A percentile compares a stretch with the other conserved stretches of the same genome.
These are phyloP conservation scores for Lathronympha strigana DNA, from an alignment of 2,888 invertebrate genomes.

Conservation along the genomic window DNA sequence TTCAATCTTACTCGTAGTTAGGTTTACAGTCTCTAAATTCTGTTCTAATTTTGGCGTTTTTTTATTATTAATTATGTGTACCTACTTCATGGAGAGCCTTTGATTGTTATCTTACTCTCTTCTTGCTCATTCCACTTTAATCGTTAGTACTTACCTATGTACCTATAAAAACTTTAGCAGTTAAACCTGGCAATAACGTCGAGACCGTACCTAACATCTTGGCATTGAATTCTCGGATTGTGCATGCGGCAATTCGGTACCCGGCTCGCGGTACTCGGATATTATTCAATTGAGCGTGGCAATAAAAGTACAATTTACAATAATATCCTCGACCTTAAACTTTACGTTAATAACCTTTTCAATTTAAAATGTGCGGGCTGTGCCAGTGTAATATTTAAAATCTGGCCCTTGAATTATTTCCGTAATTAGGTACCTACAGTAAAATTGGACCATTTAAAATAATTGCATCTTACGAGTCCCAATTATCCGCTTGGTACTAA, in stretches of 20 bases:
- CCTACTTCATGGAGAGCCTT: too few relatives aligned
- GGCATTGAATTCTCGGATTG: slow-evolving; percentile 10
- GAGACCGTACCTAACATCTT: not conserved
- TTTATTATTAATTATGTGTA: too few relatives aligned
- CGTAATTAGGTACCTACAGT: slow-evolving; percentile 43
- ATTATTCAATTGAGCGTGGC: slow-evolving; percentile 13
- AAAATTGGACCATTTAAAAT: slow-evolving; percentile 48
- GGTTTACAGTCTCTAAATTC: too few relatives aligned
- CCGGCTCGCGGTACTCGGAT: not conserved
- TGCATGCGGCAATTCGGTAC: not conserved
- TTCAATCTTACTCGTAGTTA: too few relatives aligned
- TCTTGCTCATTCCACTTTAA: too few relatives aligned
- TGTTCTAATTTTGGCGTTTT: too few relatives aligned
- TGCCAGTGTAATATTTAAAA: slow-evolving; percentile 47
- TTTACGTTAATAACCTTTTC: slow-evolving; percentile 46
- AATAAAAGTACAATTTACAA: slow-evolving; percentile 44
- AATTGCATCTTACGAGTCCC: slow-evolving; percentile 41
- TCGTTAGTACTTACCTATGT: too few relatives aligned
- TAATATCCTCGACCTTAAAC: slow-evolving; percentile 53
- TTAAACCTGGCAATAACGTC: not conserved
- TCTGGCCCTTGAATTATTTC: slow-evolving; percentile 41
- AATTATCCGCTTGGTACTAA: slow-evolving; percentile 5
- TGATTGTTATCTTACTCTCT: too few relatives aligned
- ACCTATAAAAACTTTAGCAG: slow-evolving; percentile 8
- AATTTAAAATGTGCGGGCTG: slow-evolving; percentile 22